These are phyloP conservation scores for Acomys russatus DNA, from an alignment of 2,797 vertebrate genomes.

Conservation along the genomic window DNA sequence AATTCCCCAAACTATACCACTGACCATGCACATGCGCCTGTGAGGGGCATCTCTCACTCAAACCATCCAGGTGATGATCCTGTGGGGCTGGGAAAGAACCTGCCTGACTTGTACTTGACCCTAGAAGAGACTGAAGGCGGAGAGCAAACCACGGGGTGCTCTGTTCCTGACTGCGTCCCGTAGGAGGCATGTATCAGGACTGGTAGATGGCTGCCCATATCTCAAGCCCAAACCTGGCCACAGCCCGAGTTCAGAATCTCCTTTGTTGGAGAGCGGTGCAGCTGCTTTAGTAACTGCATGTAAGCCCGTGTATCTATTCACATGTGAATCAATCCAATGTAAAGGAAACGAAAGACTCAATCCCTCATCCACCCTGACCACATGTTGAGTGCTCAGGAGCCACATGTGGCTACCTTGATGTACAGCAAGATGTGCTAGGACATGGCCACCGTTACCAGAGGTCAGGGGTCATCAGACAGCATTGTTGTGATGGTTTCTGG, in stretches of 20 bases:
- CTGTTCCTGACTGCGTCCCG: background rate
- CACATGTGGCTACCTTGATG: background rate
- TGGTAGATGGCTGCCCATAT: no score
- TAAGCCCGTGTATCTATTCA: background rate
- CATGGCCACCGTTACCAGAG: background rate
- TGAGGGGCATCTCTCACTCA: background rate
- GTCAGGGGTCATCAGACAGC: background rate
- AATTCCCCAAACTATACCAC: background rate
- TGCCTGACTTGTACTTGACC: background rate
- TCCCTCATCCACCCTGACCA: background rate
- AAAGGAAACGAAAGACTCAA: slow-evolving; percentile 51
- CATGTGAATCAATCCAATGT: background rate
- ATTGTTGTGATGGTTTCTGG: background rate
- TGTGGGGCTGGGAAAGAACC: background rate
- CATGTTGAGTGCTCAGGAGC: background rate
- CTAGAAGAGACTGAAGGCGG: background rate
- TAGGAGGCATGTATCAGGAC: accelerated
- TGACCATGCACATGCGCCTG: background rate
- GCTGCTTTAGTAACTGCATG: background rate
- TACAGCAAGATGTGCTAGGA: background rate
- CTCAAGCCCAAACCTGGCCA: background rate
- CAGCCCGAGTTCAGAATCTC: background rate
- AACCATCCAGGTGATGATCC: background rate
- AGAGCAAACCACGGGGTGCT: background rate
- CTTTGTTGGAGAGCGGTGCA: background rate